Evolutionary conservation across 2,888 invertebrate species (phyloP), one percentile per base, ranked within the genome.

Genomic region (Timema podura): DNA sequence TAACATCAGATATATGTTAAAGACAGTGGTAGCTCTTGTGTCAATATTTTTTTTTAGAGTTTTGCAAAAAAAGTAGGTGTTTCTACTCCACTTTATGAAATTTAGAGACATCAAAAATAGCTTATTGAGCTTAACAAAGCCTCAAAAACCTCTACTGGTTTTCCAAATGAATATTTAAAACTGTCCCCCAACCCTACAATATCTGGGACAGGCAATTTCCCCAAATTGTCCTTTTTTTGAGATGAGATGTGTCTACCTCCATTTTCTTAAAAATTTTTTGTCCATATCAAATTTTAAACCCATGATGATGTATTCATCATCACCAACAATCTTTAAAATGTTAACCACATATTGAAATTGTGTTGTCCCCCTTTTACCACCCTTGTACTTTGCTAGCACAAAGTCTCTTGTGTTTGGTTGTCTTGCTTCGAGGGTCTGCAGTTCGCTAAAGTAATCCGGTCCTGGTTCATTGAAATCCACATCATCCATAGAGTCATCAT

Each of bases 121-220:
- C n/a, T n/a, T n/a, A n/a, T n/a, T n/a, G n/a, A n/a, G n/a, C n/a
- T n/a, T n/a, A n/a, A n/a, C n/a, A n/a, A n/a, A n/a, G n/a, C n/a
- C n/a, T n/a, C n/a, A n/a, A n/a, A n/a, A n/a, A n/a, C n/a, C n/a
- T n/a, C n/a, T n/a, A n/a, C n/a, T n/a, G n/a, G n/a, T n/a, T n/a
- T n/a, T n/a, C n/a, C n/a, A n/a, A n/a, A n/a, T n/a, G n/a, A n/a
- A n/a, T n/a, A n/a, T n/a, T n/a, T n/a, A 49, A 49, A 49, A 8
- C 8, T 49, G 49, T 49, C 49, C 8, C 49, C 49, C 9, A 49
- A 8, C 11, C 49, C 49, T 49, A 49, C 49, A 49, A 49, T 49
- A 49, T 49, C 49, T 49, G 49, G 49, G 49, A 49, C 49, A 49
- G 49, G 49, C 49, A 49, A 49, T 49, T 54, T 54, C 54, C 54